Percentiles rank a stretch among this genome's conserved stretches.
These are phyloP conservation scores for Magallana ariakensis DNA, from an alignment of 1,140 invertebrate genomes.

Conservation along the genomic window DNA sequence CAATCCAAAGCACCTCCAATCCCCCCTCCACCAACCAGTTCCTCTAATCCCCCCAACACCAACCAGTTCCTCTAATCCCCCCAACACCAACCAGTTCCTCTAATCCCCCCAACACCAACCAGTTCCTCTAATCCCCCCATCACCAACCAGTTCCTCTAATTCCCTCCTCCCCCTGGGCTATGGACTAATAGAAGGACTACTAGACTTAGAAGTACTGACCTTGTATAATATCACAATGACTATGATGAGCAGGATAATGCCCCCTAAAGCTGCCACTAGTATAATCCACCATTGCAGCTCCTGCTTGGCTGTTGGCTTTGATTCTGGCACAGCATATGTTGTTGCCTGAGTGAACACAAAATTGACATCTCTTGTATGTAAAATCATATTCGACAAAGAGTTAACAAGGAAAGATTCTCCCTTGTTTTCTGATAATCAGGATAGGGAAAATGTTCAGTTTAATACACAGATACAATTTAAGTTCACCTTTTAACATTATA, in stretches of 20 bases:
- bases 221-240: conserved; percentile 52
- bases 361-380: neutral
- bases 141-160: neutral
- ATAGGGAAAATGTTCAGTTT: too few relatives aligned
- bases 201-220: conserved; percentile 33
- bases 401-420: too few relatives aligned
- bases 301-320: neutral
- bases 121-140: too few relatives aligned
- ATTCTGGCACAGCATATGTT: conserved; percentile 48
- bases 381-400: too few relatives aligned
- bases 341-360: conserved; percentile 37
- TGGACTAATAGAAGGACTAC: neutral
- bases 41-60: neutral
- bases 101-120: neutral
- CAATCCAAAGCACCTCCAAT: neutral
- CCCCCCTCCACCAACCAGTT: neutral
- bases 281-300: conserved; percentile 54
- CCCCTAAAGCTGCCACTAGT: conserved; percentile 42
- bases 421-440: too few relatives aligned
- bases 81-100: neutral
- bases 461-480: too few relatives aligned
- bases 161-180: too few relatives aligned
- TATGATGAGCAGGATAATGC: conserved; percentile 40
- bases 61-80: neutral
- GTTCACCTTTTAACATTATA: too few relatives aligned